A percentile compares a stretch with the other conserved stretches of the same genome.
Evolutionary conservation across 2,888 invertebrate genomes (phyloP).

Genomic region (Scrobipalpa costella): DNA sequence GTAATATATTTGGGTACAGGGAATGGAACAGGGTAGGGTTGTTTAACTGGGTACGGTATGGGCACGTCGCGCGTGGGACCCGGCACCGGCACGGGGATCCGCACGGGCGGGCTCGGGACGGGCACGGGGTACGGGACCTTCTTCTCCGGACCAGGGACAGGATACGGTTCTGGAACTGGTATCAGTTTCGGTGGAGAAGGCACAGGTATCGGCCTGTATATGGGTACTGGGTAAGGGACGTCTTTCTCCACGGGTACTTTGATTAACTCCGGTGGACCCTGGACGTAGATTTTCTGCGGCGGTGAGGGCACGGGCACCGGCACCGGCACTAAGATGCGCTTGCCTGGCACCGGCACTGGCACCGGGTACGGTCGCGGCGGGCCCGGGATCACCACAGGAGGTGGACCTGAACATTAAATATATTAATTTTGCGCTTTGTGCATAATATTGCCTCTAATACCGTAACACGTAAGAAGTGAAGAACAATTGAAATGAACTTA

Average conservation of each 20-base stretch:
- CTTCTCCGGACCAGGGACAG: slow-evolving; percentile 42
- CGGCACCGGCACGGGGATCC: slow-evolving; percentile 48
- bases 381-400: slow-evolving; percentile 60
- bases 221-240: slow-evolving; percentile 34
- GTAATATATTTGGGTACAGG: slow-evolving; percentile 55
- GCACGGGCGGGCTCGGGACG: slow-evolving; percentile 53
- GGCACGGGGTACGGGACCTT: no score
- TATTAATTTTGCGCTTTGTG: no score
- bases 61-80: slow-evolving; percentile 53
- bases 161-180: slow-evolving; percentile 51
- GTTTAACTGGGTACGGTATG: no score
- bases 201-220: slow-evolving; percentile 49
- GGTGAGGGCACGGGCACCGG: slow-evolving; percentile 55
- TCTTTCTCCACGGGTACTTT: slow-evolving; percentile 42
- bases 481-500: no score
- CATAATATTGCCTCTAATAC: no score
- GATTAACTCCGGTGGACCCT: slow-evolving; percentile 45
- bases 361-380: slow-evolving; percentile 66
- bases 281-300: slow-evolving; percentile 53
- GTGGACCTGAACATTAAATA: slow-evolving; percentile 52
- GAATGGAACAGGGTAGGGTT: no score
- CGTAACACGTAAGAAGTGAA: no score
- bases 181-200: no score
- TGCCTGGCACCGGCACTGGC: slow-evolving; percentile 52
- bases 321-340: slow-evolving; percentile 51